phyloP scores from a whole-genome alignment of 2,888 invertebrate genomes.

The Arctia plantaginis region DNA sequence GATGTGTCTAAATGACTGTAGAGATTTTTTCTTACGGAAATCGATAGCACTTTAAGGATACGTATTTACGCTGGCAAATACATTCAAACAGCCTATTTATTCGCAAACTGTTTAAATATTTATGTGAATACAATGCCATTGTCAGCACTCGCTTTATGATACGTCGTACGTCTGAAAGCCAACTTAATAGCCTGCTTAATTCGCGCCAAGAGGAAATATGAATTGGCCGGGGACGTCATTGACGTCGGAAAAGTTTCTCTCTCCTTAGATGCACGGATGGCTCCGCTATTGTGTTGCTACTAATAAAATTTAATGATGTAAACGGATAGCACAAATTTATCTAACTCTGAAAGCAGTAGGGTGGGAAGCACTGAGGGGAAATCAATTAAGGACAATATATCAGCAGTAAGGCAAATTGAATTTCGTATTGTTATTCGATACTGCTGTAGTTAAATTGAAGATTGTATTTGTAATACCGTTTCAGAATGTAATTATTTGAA shows the following conservation, averaged over 20 bases:
- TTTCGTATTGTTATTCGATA: conserved; percentile 67
- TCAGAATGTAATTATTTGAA: conserved; percentile 3
- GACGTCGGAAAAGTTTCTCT: conserved; percentile 79
- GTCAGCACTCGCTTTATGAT: conserved; percentile 74
- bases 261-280: conserved; percentile 68
- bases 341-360: conserved; percentile 73
- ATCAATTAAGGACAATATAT: conserved; percentile 80
- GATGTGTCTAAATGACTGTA: not conserved
- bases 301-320: conserved; percentile 87
- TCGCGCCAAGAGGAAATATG: conserved; percentile 83
- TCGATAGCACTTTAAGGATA: conserved; percentile 47
- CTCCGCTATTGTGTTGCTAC: conserved; percentile 78
- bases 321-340: conserved; percentile 85
- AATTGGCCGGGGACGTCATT: conserved; percentile 75
- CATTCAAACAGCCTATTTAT: conserved; percentile 62
- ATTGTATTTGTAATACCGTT: conserved; percentile 12
- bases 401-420: conserved; percentile 72
- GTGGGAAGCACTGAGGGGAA: conserved; percentile 76
- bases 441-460: conserved; percentile 60
- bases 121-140: conserved; percentile 70
- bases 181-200: conserved; percentile 85
- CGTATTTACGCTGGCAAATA: conserved; percentile 44
- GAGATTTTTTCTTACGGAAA: conserved; percentile 51
- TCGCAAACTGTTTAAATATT: conserved; percentile 66
- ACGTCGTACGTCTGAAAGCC: conserved; percentile 82